Evolutionary conservation across 2,888 invertebrate species (phyloP).

Genomic region (Brachynemurus nebulosus): DNA sequence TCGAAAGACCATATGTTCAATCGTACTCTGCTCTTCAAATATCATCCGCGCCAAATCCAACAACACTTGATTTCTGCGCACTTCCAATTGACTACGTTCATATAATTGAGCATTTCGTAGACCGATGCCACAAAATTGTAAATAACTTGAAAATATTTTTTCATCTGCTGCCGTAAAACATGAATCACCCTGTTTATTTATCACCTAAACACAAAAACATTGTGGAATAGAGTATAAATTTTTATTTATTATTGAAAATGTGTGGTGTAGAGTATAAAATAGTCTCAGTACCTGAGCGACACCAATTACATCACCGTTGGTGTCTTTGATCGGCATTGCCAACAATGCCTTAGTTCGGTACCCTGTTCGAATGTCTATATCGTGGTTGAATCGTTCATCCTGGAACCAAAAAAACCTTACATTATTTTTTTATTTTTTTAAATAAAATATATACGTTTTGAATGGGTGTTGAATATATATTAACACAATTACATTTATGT

Average conservation of each 20-base stretch:
- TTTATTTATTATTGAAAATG: background rate
- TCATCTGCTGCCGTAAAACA: conserved; percentile 80
- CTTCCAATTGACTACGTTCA: conserved; percentile 88
- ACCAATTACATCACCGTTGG: conserved; percentile 87
- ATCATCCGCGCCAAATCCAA: conserved; percentile 91
- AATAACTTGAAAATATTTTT: conserved; percentile 78
- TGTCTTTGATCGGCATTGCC: conserved; percentile 93
- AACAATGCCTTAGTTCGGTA: conserved; percentile 84
- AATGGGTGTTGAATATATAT: too few species aligned
- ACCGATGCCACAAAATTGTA: conserved; percentile 94
- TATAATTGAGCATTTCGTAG: conserved; percentile 91
- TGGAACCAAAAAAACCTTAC: conserved; percentile 31
- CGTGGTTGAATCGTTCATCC: conserved; percentile 85
- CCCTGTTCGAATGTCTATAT: conserved; percentile 85
- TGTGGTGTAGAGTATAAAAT: too few species aligned
- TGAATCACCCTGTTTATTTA: conserved; percentile 76
- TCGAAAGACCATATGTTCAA: conserved; percentile 87
- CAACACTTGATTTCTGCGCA: conserved; percentile 87
- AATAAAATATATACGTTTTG: too few species aligned
- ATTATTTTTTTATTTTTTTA: too few species aligned
- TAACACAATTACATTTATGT: too few species aligned
- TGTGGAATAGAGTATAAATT: background rate
- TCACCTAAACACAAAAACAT: conserved; percentile 44
- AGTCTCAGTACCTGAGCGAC: conserved; percentile 93
- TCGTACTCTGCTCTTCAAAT: conserved; percentile 92